These are phyloP conservation scores for Euspilapteryx auroguttella DNA, from an alignment of 2,888 invertebrate genomes.

Conservation along the genomic window DNA sequence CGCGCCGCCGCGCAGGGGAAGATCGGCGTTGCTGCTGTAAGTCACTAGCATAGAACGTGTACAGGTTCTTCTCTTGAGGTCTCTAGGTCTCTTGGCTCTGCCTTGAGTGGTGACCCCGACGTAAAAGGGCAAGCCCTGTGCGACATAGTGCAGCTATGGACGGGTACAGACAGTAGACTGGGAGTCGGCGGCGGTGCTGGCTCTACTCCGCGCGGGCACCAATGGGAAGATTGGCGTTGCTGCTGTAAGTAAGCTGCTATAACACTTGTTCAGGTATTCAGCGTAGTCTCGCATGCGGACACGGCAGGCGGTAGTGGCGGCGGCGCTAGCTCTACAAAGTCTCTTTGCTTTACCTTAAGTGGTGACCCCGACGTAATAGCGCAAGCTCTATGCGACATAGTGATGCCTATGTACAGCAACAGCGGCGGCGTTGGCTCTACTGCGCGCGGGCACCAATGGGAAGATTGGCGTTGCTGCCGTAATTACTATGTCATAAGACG, in stretches of 20 bases:
- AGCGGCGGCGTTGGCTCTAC: constrained; percentile 21
- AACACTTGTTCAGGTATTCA: too few relatives aligned
- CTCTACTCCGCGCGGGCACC: constrained; percentile 17
- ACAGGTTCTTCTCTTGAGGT: too few relatives aligned
- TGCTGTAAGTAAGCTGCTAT: constrained; percentile 26
- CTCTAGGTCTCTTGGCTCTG: too few relatives aligned
- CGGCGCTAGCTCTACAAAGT: too few relatives aligned
- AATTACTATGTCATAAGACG: too few relatives aligned
- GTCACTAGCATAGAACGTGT: too few relatives aligned
- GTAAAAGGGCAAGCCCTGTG: constrained; percentile 29
- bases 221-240: constrained; percentile 28
- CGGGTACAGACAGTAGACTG: constrained; percentile 18
- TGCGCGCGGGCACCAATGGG: constrained; percentile 22
- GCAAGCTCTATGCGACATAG: constrained; percentile 28
- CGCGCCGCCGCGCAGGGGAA: constrained; percentile 24
- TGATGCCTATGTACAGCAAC: constrained; percentile 20
- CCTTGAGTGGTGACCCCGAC: too few relatives aligned
- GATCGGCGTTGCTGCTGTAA: constrained; percentile 34
- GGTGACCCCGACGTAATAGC: too few relatives aligned
- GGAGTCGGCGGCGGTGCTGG: constrained; percentile 30
- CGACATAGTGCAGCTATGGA: constrained; percentile 28
- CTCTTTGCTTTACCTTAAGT: too few relatives aligned
- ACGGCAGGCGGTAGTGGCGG: too few relatives aligned
- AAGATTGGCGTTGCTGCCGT: constrained; percentile 26
- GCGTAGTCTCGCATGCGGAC: too few relatives aligned